Evolutionary conservation across 2,888 invertebrate species (phyloP), one percentile per base, ranked within the genome.

Genomic region (Phlogophora meticulosa): DNA sequence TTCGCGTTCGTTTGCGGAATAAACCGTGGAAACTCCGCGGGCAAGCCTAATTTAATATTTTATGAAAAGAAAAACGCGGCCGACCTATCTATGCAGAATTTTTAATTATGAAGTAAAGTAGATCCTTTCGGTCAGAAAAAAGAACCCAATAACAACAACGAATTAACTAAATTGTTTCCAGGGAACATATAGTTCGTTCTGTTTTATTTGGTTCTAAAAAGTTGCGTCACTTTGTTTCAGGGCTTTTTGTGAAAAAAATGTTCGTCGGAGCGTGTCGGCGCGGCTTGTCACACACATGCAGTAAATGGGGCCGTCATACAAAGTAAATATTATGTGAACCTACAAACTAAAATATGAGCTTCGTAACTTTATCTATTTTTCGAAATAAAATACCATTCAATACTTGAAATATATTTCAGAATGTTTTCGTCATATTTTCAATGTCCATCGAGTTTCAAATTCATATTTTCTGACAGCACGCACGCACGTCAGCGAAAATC

Each of bases 181-280:
- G 45, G 46, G 60, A 72, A 65, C 76, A 48, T 49, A 63, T 46
- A 52, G 61, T 57, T 55, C 36, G 17, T 57, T 45, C 56, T 73
- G 60, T 85, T 86, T 85, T 84, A 81, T 85, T 85, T 84, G 76
- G 69, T 77, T 82, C 72, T 78, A 77, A 80, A 83, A 84, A 76
- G 82, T 81, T 73, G 82, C 80, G 82, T 82, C 84, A 81, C 84
- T 85, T 84, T 80, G 83, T 84, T 81, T 73, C 72, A 69, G 73
- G 68, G 61, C 74, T 84, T 85, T 85, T 86, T 83, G 81, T 74
- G 43, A 66, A 64, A 77, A 84, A 85, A 82, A 72, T 72, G 74
- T 82, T 81, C 68, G 78, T 76, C 62, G 64, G 70, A 77, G 72
- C 74, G 74, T 78, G 63, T 76, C 69, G 70, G 75, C 69, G 71